phyloP scores from a whole-genome alignment of 2,888 invertebrate species.

The Amiota mariae region DNA sequence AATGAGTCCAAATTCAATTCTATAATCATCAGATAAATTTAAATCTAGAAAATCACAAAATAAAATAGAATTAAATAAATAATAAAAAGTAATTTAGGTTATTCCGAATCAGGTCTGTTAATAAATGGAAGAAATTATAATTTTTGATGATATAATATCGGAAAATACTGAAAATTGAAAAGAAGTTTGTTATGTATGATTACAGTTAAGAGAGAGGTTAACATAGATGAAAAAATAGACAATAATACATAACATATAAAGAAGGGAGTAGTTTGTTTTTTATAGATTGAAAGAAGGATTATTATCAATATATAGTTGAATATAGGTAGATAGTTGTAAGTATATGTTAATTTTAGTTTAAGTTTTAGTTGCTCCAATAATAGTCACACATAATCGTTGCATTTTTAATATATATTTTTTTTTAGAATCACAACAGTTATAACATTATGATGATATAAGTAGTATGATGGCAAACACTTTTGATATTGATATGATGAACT shows the following conservation, averaged over 20 bases:
- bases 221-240: constrained; percentile 54
- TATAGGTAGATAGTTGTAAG: neutral
- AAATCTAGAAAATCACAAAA: neutral
- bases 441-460: too few relatives aligned
- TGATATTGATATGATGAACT: too few relatives aligned
- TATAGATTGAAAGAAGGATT: constrained; percentile 3
- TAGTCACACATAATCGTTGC: constrained; percentile 71
- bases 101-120: constrained; percentile 61
- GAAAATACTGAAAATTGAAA: neutral
- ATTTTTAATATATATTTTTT: constrained; percentile 35
- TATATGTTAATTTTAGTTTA: neutral
- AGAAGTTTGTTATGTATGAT: constrained; percentile 26
- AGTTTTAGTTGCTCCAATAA: constrained; percentile 32
- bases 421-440: too few relatives aligned
- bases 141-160: too few relatives aligned
- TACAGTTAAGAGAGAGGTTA: constrained; percentile 46
- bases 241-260: constrained; percentile 25
- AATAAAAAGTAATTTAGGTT: constrained; percentile 33
- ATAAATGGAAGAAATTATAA: constrained; percentile 38
- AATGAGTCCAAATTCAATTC: constrained; percentile 51
- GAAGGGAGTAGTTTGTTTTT: too few relatives aligned
- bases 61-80: neutral
- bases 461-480: too few relatives aligned
- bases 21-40: neutral
- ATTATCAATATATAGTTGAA: too few relatives aligned